Percentiles rank a stretch among this genome's conserved stretches.
Conservation (phyloP, 2,888 invertebrate species). For the Leucoptera coffeella region DNA sequence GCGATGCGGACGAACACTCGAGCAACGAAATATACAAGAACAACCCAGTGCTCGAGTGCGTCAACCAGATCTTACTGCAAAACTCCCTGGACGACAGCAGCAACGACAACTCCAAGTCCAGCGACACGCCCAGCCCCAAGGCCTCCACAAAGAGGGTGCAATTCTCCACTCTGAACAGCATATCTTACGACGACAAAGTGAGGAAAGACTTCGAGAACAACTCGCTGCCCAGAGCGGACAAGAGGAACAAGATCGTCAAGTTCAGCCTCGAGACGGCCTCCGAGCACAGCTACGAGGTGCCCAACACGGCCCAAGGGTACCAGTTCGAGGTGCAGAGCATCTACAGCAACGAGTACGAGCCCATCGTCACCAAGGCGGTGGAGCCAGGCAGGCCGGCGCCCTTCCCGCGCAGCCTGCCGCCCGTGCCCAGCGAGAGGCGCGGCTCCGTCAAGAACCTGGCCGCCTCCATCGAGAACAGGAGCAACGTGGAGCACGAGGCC, state of each 20-base stretch:
- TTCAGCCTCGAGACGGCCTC: slow-evolving; percentile 47
- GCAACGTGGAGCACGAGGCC: slow-evolving; percentile 37
- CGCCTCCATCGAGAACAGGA: slow-evolving; percentile 39
- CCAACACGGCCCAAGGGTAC: slow-evolving; percentile 46
- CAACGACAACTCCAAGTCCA: slow-evolving; percentile 40
- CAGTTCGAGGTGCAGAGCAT: slow-evolving; percentile 58
- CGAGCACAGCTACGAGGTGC: slow-evolving; percentile 58
- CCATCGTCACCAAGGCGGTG: slow-evolving; percentile 51
- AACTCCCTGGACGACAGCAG: slow-evolving; percentile 60
- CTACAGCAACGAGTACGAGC: slow-evolving; percentile 70
- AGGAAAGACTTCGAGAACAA: slow-evolving; percentile 21
- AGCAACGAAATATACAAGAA: slow-evolving; percentile 66
- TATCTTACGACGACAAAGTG: slow-evolving; percentile 44
- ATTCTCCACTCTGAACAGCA: slow-evolving; percentile 59
- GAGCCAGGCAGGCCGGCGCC: slow-evolving; percentile 22
- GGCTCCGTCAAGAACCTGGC: slow-evolving; percentile 47
- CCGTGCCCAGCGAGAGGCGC: slow-evolving; percentile 22
- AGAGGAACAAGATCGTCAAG: slow-evolving; percentile 47
- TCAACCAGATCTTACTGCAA: slow-evolving; percentile 76
- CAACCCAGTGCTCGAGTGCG: slow-evolving; percentile 80
- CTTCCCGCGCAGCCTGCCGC: slow-evolving; percentile 17
- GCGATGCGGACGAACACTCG: slow-evolving; percentile 70
- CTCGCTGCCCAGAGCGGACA: slow-evolving; percentile 34
- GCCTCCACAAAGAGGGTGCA: slow-evolving; percentile 53
- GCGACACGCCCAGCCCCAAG: slow-evolving; percentile 42